Percentiles rank a stretch among this genome's conserved stretches.
Conservation (phyloP, 2,888 invertebrate genomes). For the Synanthedon myopaeformis region DNA sequence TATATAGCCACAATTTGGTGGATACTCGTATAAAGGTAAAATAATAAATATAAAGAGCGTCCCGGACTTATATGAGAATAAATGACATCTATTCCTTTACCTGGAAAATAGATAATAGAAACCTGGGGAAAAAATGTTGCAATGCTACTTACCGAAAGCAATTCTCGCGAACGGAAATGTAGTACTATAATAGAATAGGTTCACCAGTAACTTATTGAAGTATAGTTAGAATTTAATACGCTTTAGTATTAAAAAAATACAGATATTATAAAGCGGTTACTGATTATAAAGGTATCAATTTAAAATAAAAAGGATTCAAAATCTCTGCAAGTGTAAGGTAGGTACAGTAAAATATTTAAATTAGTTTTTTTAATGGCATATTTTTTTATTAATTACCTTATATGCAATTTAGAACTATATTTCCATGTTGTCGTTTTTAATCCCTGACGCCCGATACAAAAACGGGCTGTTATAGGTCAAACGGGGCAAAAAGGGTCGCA, state of each 20-base stretch:
- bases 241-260: not conserved
- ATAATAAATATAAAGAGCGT: slow-evolving; percentile 1
- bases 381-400: no score
- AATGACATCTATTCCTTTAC: slow-evolving; percentile 12
- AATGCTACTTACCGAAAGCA: not conserved
- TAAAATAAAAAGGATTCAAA: not conserved
- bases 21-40: slow-evolving; percentile 1
- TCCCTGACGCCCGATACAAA: no score
- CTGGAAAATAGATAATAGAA: slow-evolving; percentile 8
- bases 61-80: slow-evolving; percentile 10
- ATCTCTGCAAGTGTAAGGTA: not conserved
- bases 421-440: no score
- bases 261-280: not conserved
- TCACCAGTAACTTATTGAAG: not conserved
- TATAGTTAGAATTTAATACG: not conserved
- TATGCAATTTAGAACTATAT: no score
- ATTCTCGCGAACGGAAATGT: not conserved
- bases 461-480: no score
- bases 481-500: no score
- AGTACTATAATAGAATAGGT: not conserved
- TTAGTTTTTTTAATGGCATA: not conserved
- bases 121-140: slow-evolving; percentile 1
- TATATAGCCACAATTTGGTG: slow-evolving; percentile 10
- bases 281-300: not conserved
- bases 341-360: not conserved